Evolutionary conservation across 2,888 invertebrate species (phyloP), one percentile per base, ranked within the genome.

Genomic region (Aradus depressus): DNA sequence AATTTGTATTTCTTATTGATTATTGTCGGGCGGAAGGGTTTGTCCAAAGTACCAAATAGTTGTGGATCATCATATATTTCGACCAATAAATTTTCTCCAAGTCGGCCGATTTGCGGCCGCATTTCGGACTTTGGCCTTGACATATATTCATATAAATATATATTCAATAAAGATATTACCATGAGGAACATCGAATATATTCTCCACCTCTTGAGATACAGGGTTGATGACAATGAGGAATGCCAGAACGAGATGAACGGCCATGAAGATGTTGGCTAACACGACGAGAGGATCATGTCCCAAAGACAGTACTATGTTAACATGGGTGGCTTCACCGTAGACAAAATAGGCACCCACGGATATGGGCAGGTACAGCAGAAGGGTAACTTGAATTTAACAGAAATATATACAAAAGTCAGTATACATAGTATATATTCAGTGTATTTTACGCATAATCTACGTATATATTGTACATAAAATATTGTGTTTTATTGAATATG

Each of bases 141-240:
- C 3, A 19, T 14, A 22, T 21, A 4, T 21, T 12, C 5, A 21
- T 8, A 1, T 2, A 42, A 23, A 10, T 34, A n/a, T 14, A 26
- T 16, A 8, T 26, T 23, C 38, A 38, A n/a, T n/a, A n/a, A n/a
- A n/a, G n/a, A n/a, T n/a, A n/a, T n/a, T 63, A 81, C 81, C 68
- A 62, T 71, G 70, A 2, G 79, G 76, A 4, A 81, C 70, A 48
- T 71, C 71, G 59, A 80, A 74, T 2, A 77, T 67, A 61, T 80
- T 76, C 63, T 84, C 84, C 51, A 80, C 62, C 62, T 81, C 79
- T 66, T 82, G 81, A 62, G 76, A 77, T 32, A 81, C 76, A 0
- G 83, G 82, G 68, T 82, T 83, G 58, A 81, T 72, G 56, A 81
- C 73, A 59, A 84, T 80, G 54, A 80, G 67, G 64, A 81, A 81